phyloP scores from a whole-genome alignment of 2,888 invertebrate species.

The Atethmia centrago region DNA sequence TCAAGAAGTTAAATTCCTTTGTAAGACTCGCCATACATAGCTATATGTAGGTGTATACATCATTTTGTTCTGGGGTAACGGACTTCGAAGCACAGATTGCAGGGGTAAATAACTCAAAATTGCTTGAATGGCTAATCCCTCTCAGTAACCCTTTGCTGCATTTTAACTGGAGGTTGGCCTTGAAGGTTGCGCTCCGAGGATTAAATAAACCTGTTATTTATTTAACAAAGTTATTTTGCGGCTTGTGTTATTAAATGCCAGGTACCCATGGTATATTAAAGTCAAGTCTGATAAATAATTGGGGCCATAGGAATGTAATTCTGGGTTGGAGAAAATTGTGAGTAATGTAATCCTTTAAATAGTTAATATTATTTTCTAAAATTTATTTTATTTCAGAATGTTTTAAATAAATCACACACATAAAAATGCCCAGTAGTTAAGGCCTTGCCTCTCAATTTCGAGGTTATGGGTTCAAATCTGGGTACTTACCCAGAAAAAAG shows the following conservation, averaged over 20 bases:
- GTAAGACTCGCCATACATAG: slow-evolving; percentile 1
- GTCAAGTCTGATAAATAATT: slow-evolving; percentile 53
- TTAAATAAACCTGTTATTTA: slow-evolving; percentile 61
- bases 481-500: neutral
- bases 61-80: slow-evolving; percentile 55
- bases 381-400: slow-evolving; percentile 1
- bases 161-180: slow-evolving; percentile 58
- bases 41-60: slow-evolving; percentile 1
- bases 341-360: slow-evolving; percentile 16
- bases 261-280: slow-evolving; percentile 42
- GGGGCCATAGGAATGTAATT: slow-evolving; percentile 35
- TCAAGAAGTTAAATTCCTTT: slow-evolving; percentile 25
- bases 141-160: slow-evolving; percentile 58
- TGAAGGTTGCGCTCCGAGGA: slow-evolving; percentile 51
- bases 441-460: too few species aligned
- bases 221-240: slow-evolving; percentile 57
- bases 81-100: slow-evolving; percentile 56
- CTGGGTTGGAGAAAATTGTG: slow-evolving; percentile 18
- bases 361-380: slow-evolving; percentile 8
- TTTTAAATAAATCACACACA: neutral
- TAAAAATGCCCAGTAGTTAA: too few species aligned
- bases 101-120: slow-evolving; percentile 65
- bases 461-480: neutral
- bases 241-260: slow-evolving; percentile 43
- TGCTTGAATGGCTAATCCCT: slow-evolving; percentile 60